phyloP scores from a whole-genome alignment of 2,113 vertebrate species.

The Illadopsis cleaveri region DNA sequence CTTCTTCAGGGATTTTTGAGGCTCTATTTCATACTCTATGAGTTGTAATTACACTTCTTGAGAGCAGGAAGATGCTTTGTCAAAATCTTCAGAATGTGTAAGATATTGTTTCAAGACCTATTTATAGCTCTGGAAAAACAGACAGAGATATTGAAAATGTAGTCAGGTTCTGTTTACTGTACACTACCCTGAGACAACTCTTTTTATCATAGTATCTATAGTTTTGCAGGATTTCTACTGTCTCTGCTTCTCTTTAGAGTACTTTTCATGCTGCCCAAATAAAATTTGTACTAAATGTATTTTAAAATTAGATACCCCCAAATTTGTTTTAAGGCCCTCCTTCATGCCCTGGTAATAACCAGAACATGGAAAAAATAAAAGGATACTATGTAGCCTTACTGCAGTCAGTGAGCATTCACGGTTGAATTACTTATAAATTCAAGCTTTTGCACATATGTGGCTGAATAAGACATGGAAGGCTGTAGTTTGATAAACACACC shows the following conservation, averaged over 20 bases:
- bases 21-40: background rate
- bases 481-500: background rate
- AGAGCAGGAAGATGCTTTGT: background rate
- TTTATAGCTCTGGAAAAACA: background rate
- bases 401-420: background rate
- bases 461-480: background rate
- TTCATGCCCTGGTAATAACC: background rate
- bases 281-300: background rate
- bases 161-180: background rate
- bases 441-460: background rate
- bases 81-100: background rate
- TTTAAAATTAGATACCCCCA: background rate
- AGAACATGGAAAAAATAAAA: background rate
- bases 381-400: fast-evolving
- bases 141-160: background rate
- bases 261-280: background rate
- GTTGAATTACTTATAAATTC: background rate
- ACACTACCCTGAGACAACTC: background rate
- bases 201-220: background rate
- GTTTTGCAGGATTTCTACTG: background rate
- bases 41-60: slow-evolving; percentile 20
- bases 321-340: background rate
- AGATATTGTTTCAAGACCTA: background rate
- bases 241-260: background rate
- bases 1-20: background rate